Evolutionary conservation across 2,888 invertebrate species (phyloP).

Genomic region (Eristalis pertinax): DNA sequence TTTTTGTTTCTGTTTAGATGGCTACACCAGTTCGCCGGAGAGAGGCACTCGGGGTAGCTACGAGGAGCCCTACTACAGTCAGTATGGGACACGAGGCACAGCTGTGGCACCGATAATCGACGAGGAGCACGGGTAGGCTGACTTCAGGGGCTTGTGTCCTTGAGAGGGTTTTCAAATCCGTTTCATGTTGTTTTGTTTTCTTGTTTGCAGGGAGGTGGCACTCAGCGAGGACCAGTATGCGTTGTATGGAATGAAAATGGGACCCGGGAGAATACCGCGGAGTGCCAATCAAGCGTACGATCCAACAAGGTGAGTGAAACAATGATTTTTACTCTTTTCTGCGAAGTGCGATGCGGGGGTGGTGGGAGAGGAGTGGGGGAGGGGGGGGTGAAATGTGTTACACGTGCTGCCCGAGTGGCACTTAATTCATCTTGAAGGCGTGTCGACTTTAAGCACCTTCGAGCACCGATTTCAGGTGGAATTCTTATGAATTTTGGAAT

Average conservation of each 20-base stretch:
- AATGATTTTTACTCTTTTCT: neutral
- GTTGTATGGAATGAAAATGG: conserved; percentile 86
- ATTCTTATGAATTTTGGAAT: neutral
- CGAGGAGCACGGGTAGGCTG: conserved; percentile 87
- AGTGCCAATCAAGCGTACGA: conserved; percentile 82
- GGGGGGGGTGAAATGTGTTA: neutral
- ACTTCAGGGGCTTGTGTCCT: neutral
- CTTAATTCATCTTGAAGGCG: neutral
- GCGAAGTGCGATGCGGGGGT: neutral
- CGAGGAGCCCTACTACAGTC: conserved; percentile 93
- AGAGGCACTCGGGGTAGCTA: conserved; percentile 88
- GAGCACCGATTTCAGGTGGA: neutral
- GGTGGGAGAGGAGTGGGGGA: no score
- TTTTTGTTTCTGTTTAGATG: conserved; percentile 82
- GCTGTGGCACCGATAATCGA: conserved; percentile 94
- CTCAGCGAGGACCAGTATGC: conserved; percentile 88
- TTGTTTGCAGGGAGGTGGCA: conserved; percentile 87
- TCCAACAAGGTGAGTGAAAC: conserved; percentile 78
- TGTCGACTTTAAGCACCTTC: neutral
- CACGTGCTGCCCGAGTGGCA: neutral
- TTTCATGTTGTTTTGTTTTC: conserved; percentile 69
- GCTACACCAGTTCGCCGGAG: conserved; percentile 94
- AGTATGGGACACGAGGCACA: conserved; percentile 86
- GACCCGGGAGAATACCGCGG: conserved; percentile 83
- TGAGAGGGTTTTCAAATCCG: neutral